Conservation (phyloP, 2,797 vertebrate genomes). For the Tiaroga cobitis region DNA sequence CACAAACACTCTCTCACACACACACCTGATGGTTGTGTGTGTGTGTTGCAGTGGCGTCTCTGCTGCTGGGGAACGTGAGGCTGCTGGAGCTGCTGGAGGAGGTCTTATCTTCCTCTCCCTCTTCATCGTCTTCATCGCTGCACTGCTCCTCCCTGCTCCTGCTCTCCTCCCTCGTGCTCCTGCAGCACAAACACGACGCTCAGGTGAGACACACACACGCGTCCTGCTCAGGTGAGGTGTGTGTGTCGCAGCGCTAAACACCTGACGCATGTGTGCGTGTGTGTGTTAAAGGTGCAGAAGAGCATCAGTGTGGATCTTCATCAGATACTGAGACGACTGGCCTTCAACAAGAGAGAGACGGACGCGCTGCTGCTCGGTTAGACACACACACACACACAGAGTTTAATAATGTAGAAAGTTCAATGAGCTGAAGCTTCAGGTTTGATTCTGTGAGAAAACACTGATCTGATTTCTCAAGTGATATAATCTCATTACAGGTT, state of each 20-base stretch:
- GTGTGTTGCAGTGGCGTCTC: constrained; percentile 80
- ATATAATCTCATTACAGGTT: neutral
- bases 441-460: neutral
- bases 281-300: constrained; percentile 83
- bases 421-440: no score
- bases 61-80: constrained; percentile 85
- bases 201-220: constrained; percentile 77
- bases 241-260: neutral
- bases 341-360: constrained; percentile 81
- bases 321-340: constrained; percentile 78
- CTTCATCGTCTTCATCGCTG: constrained; percentile 68
- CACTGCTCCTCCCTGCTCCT: constrained; percentile 87
- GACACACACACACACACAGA: neutral
- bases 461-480: neutral
- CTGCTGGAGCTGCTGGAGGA: constrained; percentile 89
- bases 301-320: constrained; percentile 83
- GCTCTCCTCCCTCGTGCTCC: constrained; percentile 83
- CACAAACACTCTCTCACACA: constrained; percentile 3
- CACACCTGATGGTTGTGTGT: neutral
- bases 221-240: neutral
- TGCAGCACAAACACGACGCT: constrained; percentile 80
- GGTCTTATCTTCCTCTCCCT: constrained; percentile 59
- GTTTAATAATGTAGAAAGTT: no score
- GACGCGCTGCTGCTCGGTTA: constrained; percentile 86
- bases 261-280: neutral